Conservation (phyloP, 2,888 invertebrate genomes). For the Yponomeuta sedellus region DNA sequence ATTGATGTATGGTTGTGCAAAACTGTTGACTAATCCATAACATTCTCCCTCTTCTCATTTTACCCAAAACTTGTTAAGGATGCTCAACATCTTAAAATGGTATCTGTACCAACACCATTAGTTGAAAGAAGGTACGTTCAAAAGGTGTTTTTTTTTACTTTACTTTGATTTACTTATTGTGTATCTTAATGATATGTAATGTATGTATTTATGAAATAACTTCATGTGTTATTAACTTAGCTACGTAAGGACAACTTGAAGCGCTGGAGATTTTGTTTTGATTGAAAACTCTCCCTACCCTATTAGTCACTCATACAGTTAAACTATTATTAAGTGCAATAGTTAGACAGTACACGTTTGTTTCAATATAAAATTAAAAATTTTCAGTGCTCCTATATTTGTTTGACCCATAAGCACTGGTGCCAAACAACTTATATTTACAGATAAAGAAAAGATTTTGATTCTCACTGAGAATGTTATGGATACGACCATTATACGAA, state of each 20-base stretch:
- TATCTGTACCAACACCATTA: conserved; percentile 71
- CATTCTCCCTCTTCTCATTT: conserved; percentile 74
- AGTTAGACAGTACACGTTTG: neutral
- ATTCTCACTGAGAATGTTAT: conserved; percentile 62
- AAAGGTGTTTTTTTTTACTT: conserved; percentile 55
- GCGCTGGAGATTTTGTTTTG: neutral
- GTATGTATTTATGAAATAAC: conserved; percentile 49
- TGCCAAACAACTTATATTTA: conserved; percentile 43
- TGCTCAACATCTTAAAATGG: conserved; percentile 73
- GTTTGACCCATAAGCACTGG: conserved; percentile 43
- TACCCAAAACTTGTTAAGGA: conserved; percentile 75
- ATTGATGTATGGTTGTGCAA: conserved; percentile 39
- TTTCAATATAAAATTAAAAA: neutral
- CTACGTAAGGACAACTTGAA: neutral
- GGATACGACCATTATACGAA: conserved; percentile 38
- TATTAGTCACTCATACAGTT: neutral
- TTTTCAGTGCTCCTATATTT: neutral
- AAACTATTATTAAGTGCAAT: neutral
- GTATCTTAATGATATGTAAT: conserved; percentile 44
- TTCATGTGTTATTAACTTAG: conserved; percentile 57
- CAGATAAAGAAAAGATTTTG: conserved; percentile 21
- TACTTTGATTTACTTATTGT: conserved; percentile 36
- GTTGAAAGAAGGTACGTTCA: conserved; percentile 70
- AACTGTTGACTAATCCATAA: conserved; percentile 74
- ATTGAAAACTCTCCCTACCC: neutral